These are phyloP conservation scores for Eristalis arbustorum DNA, from an alignment of 2,888 invertebrate species.

Conservation along the genomic window DNA sequence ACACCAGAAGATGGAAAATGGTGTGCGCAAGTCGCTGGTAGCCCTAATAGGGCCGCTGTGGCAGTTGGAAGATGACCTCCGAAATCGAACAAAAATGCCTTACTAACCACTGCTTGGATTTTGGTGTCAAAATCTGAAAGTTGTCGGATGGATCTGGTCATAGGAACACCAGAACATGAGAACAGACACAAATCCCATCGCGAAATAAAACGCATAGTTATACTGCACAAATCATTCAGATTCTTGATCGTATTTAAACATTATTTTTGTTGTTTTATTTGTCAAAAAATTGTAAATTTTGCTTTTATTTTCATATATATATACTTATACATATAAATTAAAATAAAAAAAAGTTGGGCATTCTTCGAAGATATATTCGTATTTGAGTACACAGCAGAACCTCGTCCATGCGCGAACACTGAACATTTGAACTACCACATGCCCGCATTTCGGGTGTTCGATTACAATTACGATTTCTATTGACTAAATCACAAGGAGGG, in stretches of 20 bases:
- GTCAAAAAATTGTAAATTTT: slow-evolving; percentile 71
- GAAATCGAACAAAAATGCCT: too few species aligned
- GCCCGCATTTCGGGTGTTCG: background rate
- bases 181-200: too few species aligned
- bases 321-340: slow-evolving; percentile 72
- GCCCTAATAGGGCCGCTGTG: too few species aligned
- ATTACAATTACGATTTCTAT: background rate
- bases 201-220: background rate
- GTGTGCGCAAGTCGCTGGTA: too few species aligned
- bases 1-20: too few species aligned
- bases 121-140: too few species aligned
- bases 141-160: too few species aligned
- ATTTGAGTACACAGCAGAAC: slow-evolving; percentile 23
- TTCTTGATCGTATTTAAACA: slow-evolving; percentile 42
- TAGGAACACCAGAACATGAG: too few species aligned
- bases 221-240: background rate
- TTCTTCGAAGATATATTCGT: slow-evolving; percentile 61
- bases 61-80: too few species aligned
- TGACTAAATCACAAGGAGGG: background rate
- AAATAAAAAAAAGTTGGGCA: slow-evolving; percentile 50
- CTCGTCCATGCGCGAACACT: background rate
- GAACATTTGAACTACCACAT: background rate
- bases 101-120: too few species aligned
- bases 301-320: slow-evolving; percentile 65
- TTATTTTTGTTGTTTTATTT: slow-evolving; percentile 41